Base-by-base conservation (phyloP, 2,888 invertebrate species). In the Norana najaformis region DNA sequence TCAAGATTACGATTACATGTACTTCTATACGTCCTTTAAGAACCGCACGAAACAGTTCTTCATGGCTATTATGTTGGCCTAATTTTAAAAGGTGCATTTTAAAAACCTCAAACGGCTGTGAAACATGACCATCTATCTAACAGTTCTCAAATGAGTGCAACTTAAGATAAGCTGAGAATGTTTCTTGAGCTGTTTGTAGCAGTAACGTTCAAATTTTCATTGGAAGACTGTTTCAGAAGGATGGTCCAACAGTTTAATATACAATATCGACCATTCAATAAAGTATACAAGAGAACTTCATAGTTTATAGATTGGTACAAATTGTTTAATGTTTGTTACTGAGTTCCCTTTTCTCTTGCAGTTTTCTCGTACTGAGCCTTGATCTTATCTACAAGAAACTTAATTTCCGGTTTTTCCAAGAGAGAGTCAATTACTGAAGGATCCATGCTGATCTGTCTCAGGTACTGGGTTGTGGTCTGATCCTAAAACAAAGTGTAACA, bases 371-470 rank as follows among this genome's bases (percentile, higher is more conserved):
- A 85, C 23, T 85, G 85, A 36, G 35, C 37, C 85, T 14, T 35
- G 85, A 85, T 85, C 16, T 85, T 85, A 85, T 85, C 85, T 36
- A n/a, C 85, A 6, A 85, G 37, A 85, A 36, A 85, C 37, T 85
- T 85, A 36, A 85, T 85, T 37, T 85, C 36, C 18, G 35, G 35
- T 14, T 35, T 85, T 20, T 85, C 37, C 85, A 85, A 36, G 20
- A 85, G 85, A 6, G 85, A 85, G 20, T 85, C 85, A n/a, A 85
- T 85, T 16, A 36, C 23, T 8, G 85, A 85, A 23, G 85, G 85
- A 85, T 85, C 85, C 36, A 85, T 85, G 36, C 85, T 85, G 85
- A 85, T 85, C 85, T 85, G 85, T 36, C 85, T 34, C 37, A 85
- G 85, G 36, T 85, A 85, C 35, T 85, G 16, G 36, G 85, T 37